Conservation (phyloP, 2,888 invertebrate species). For the Mesorhabditis belari region DNA sequence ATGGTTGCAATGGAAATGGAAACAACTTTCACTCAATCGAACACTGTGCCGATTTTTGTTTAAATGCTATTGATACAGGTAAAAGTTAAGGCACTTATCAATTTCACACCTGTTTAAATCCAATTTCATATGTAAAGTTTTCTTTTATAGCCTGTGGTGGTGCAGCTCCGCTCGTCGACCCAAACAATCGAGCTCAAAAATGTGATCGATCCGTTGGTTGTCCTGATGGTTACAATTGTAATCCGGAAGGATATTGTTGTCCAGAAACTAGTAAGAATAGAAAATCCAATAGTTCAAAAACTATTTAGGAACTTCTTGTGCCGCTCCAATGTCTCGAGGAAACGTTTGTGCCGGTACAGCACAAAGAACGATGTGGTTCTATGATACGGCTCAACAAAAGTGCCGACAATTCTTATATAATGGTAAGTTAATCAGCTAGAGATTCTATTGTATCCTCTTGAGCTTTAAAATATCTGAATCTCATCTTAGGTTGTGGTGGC, state of each 20-base stretch:
- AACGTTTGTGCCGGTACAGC: constrained; percentile 37
- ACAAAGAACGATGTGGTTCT: constrained; percentile 42
- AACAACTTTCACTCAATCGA: constrained; percentile 47
- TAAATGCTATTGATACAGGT: constrained; percentile 39
- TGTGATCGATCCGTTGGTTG: constrained; percentile 42
- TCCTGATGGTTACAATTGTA: constrained; percentile 46
- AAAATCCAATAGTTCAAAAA: too few species aligned
- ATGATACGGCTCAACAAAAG: constrained; percentile 34
- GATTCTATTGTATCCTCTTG: neutral
- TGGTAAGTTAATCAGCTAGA: constrained; percentile 15
- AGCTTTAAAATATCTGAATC: neutral
- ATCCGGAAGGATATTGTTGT: constrained; percentile 41
- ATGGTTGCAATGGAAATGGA: constrained; percentile 46
- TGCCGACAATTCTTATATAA: constrained; percentile 47
- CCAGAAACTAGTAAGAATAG: constrained; percentile 22
- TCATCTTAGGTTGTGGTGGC: constrained; percentile 41
- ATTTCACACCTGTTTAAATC: neutral
- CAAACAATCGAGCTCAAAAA: constrained; percentile 42
- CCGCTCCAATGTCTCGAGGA: constrained; percentile 32
- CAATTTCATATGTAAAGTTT: neutral
- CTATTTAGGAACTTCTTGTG: constrained; percentile 36
- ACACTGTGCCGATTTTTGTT: constrained; percentile 43
- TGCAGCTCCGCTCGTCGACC: constrained; percentile 41
- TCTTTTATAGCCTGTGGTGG: constrained; percentile 42
- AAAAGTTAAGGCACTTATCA: neutral